A percentile compares a stretch with the other conserved stretches of the same genome.
Evolutionary conservation across 1,140 invertebrate genomes (phyloP).

Genomic region (Lasaia peninsularis): DNA sequence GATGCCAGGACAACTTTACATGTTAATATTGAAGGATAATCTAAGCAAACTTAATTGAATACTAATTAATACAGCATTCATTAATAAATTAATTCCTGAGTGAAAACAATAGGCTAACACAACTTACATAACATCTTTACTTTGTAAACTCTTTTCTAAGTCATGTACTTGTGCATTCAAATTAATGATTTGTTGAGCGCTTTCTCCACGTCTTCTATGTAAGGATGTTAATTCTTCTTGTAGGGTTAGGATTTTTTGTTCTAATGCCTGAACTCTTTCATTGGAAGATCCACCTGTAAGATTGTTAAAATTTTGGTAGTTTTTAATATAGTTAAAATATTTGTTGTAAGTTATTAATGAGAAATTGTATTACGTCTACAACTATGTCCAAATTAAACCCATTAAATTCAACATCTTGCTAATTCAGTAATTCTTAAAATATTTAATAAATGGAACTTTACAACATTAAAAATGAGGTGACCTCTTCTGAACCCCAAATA

Average conservation of each 20-base stretch:
- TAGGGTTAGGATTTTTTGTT: constrained; percentile 90
- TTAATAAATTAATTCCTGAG: not conserved
- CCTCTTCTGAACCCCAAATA: too few relatives aligned
- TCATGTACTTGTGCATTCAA: constrained; percentile 92
- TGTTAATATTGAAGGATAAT: not conserved
- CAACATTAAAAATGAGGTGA: not conserved
- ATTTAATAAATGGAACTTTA: not conserved
- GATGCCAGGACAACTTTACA: not conserved
- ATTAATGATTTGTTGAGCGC: constrained; percentile 95
- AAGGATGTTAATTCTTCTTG: constrained; percentile 96
- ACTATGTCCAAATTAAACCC: too few relatives aligned
- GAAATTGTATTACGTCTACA: too few relatives aligned
- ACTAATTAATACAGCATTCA: not conserved
- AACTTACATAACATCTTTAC: constrained; percentile 86
- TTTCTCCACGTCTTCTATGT: constrained; percentile 92
- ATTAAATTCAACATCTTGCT: too few relatives aligned
- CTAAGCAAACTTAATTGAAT: not conserved
- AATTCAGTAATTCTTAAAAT: not conserved
- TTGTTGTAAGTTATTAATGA: too few relatives aligned
- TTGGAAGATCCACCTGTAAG: constrained; percentile 55
- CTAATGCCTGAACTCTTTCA: constrained; percentile 81
- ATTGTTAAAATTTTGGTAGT: not conserved
- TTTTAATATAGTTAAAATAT: too few relatives aligned
- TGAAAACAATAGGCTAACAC: not conserved
- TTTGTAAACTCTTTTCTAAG: constrained; percentile 86